These are phyloP conservation scores for Eupithecia centaureata DNA, from an alignment of 2,888 invertebrate species.

Conservation along the genomic window DNA sequence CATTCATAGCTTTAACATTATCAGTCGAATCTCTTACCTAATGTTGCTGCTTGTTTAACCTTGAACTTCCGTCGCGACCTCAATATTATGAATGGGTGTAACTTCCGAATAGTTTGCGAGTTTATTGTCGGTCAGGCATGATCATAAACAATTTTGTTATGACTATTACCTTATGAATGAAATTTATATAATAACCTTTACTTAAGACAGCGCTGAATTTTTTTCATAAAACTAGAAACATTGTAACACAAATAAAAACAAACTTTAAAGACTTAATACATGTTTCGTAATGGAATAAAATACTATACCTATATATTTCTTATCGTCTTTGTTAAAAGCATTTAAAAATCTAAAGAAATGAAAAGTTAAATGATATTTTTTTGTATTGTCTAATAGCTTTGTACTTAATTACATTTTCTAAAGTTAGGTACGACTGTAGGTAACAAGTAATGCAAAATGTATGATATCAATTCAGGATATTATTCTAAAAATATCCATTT, in stretches of 20 bases:
- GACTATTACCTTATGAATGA: neutral
- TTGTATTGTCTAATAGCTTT: neutral
- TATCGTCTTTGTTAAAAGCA: too few species aligned
- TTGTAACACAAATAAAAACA: neutral
- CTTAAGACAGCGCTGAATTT: too few species aligned
- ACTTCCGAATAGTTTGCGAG: neutral
- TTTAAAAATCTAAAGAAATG: too few species aligned
- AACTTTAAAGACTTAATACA: neutral
- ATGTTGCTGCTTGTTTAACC: neutral
- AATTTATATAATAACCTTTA: neutral
- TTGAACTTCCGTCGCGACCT: neutral
- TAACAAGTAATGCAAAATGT: neutral
- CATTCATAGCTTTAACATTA: too few species aligned
- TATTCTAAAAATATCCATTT: slow-evolving; percentile 16
- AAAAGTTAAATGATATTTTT: too few species aligned
- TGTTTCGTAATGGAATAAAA: too few species aligned
- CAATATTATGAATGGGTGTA: neutral
- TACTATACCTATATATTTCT: too few species aligned
- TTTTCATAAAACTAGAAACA: neutral
- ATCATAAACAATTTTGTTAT: neutral
- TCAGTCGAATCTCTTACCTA: neutral
- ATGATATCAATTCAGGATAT: slow-evolving; percentile 10
- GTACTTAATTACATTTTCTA: neutral
- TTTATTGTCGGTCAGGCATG: neutral
- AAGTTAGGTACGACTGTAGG: neutral